Evolutionary conservation across 2,797 vertebrate species (phyloP).

Genomic region (Darevskia mixta): DNA sequence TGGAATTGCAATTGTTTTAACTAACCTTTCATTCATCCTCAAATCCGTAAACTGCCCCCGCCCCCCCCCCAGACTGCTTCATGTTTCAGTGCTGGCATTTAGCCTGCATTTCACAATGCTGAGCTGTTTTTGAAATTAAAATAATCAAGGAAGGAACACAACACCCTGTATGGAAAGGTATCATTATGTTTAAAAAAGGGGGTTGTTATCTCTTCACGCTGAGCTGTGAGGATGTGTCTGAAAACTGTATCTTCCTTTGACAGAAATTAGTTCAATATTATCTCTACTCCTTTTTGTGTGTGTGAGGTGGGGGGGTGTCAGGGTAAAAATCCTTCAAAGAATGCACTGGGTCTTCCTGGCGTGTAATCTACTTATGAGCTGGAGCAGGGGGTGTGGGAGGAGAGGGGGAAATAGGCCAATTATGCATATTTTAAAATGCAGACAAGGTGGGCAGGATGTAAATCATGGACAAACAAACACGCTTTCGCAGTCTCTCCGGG

Average conservation of each 20-base stretch:
- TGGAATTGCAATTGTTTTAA: background rate
- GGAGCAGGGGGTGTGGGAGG: background rate
- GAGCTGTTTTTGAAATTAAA: slow-evolving; percentile 63
- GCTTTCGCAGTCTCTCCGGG: slow-evolving; percentile 41
- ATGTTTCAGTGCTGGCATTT: slow-evolving; percentile 18
- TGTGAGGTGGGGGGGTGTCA: fast-evolving
- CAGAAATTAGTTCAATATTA: slow-evolving; percentile 70
- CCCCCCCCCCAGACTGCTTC: no score
- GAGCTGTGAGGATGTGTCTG: slow-evolving; percentile 41
- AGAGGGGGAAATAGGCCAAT: slow-evolving; percentile 46
- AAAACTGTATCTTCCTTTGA: slow-evolving; percentile 56
- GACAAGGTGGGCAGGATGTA: slow-evolving; percentile 57
- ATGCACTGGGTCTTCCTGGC: slow-evolving; percentile 59
- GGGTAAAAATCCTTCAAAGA: slow-evolving; percentile 45
- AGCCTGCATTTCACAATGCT: slow-evolving; percentile 25
- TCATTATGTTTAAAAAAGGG: slow-evolving; percentile 52
- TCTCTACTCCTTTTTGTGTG: slow-evolving; percentile 5
- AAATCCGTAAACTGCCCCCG: background rate
- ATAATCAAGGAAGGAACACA: slow-evolving; percentile 61
- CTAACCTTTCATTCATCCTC: background rate
- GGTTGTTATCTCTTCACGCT: slow-evolving; percentile 25
- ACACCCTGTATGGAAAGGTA: slow-evolving; percentile 18
- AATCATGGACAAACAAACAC: slow-evolving; percentile 61
- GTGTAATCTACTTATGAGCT: slow-evolving; percentile 55
- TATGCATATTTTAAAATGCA: slow-evolving; percentile 45